Percentiles rank a stretch among this genome's conserved stretches.
Evolutionary conservation across 2,113 vertebrate genomes (phyloP).

Genomic region (Columba livia): DNA sequence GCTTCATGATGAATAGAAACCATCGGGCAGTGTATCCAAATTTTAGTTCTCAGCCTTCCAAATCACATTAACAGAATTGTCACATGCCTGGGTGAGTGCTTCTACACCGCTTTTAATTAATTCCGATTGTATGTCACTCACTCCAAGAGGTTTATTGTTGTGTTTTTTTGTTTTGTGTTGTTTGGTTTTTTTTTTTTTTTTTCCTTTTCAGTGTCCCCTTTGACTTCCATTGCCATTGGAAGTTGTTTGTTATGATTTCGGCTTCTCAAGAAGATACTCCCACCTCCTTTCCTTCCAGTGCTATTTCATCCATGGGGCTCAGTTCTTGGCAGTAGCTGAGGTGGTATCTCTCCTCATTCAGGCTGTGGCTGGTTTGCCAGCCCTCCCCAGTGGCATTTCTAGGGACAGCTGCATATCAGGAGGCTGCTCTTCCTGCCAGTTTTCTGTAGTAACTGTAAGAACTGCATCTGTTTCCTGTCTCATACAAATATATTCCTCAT

Average conservation of each 20-base stretch:
- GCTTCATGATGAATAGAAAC: not conserved
- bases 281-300: not conserved
- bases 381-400: not conserved
- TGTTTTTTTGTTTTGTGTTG: too few species aligned
- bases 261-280: not conserved
- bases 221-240: not conserved
- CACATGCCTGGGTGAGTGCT: not conserved
- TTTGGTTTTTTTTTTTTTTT: too few species aligned
- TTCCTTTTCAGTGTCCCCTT: not conserved
- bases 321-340: not conserved
- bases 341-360: not conserved
- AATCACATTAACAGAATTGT: slow-evolving; percentile 36
- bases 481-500: not conserved
- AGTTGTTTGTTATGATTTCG: not conserved
- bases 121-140: not conserved
- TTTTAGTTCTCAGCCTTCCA: slow-evolving; percentile 30
- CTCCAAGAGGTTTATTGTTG: not conserved
- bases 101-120: slow-evolving; percentile 12
- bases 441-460: not conserved
- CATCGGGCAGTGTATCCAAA: not conserved
- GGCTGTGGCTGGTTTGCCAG: not conserved
- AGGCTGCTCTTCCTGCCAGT: not conserved
- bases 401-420: not conserved
- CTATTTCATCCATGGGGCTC: not conserved
- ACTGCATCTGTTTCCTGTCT: not conserved